Base-by-base conservation (phyloP, 1,140 invertebrate species). In the Macrocentrus cingulum region DNA sequence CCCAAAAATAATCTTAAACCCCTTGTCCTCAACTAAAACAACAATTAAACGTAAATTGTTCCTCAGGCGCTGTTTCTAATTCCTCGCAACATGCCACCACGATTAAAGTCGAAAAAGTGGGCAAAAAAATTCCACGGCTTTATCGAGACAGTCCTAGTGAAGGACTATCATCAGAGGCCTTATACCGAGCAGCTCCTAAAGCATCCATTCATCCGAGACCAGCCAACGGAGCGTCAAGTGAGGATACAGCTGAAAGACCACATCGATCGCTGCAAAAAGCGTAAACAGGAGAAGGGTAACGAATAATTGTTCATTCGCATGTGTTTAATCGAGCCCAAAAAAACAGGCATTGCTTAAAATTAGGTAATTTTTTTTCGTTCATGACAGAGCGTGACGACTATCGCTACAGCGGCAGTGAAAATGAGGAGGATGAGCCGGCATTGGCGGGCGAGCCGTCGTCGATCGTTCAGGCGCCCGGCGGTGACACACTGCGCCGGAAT, bases 181-280 rank as follows among this genome's bases (percentile, higher is more conserved):
- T 98, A 97, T 77, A 99, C 98, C 61, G 97, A 99, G 79, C 92
- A 98, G 74, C 84, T 99, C 51, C 80, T 99, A 49, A 98, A 97
- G 80, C 95, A 99, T 84, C 86, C 94, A 41, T 99, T 99, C 77
- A 98, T 99, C 66, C 85, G 91, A 75, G 97, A 99, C 82, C 95
- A 99, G 80, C 95, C 97, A 1, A 97, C 95, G 55, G 97, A 99
- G 79, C 83, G 95, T 67, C 95, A 99, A 84, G 95, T 98, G 41
- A 85, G 96, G 70, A 98, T 97, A 81, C 95, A 99, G 74, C 87
- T 99, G 19, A 99, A 99, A 81, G 98, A 99, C 79, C 97, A 99
- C 78, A 98, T 99, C 77, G 98, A 99, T 81, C 84, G 97, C 56
- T 95, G 92, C 80, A 95, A 95, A 82, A 95, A 95, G 76, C 87